Base-by-base conservation (phyloP, 1,140 invertebrate species). In the Phymastichus coffea region DNA sequence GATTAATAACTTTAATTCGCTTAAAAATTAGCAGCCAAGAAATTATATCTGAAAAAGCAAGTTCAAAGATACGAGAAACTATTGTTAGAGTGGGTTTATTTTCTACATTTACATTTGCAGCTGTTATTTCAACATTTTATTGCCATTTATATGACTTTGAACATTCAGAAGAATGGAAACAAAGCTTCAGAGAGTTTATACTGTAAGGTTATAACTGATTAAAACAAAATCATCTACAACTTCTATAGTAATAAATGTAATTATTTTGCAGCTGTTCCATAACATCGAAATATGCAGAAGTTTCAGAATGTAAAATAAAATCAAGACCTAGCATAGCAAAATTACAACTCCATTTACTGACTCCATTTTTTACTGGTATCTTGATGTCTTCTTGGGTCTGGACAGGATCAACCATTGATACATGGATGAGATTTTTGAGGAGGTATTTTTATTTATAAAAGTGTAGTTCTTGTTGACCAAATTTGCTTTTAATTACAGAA, bases 341-440 rank as follows among this genome's bases (percentile, higher is more conserved):
- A 66, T 75, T 93, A 55, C 89, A 94, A 70, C 71, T 94, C 38
- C 91, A 94, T 71, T 77, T 96, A 59, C 71, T 95, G 43, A 84
- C 90, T 41, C 83, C 91, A 26, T 96, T 96, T 79, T 87, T 87
- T 53, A 85, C 87, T 43, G 92, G 92, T 25, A 85, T 94, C 57
- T 80, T 91, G n/a, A 93, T 95, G 89, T 92, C 92, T 4, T 92
- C 90, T 3, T 97, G 93, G 92, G 90, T 93, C 20, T 96, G 92
- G 92, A 96, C 91, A 25, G 82, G 84, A 33, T 88, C 90, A 19
- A 92, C 92, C 1, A 71, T 91, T 2, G 84, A 89, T 59, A 87
- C 88, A 1, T 97, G 94, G 94, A 85, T 86, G 51, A 81, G 92
- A 63, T 94, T 92, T 74, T 80, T 95, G 25, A 84, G 86, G 75